A percentile compares a stretch with the other conserved stretches of the same genome.
Conservation (phyloP, 2,797 vertebrate genomes). For the Lagorchestes hirsutus region DNA sequence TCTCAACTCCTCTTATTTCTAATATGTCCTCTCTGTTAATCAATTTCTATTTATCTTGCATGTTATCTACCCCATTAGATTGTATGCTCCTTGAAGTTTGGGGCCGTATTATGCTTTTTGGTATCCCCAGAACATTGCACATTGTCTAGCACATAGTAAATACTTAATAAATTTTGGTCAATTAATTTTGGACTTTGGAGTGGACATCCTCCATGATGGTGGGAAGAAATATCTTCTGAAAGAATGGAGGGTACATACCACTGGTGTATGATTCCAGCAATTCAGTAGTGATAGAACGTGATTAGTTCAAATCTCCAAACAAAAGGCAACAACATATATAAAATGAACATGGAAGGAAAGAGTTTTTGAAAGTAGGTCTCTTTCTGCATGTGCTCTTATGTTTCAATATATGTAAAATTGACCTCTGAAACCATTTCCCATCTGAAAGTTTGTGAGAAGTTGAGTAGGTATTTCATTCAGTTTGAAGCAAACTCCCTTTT, state of each 20-base stretch:
- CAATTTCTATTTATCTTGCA: background rate
- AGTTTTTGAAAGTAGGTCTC: background rate
- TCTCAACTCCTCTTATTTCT: background rate
- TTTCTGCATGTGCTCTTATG: constrained; percentile 47
- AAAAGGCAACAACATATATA: background rate
- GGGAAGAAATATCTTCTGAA: background rate
- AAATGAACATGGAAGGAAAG: constrained; percentile 29
- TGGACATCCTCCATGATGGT: background rate
- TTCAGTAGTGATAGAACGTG: background rate
- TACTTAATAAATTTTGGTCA: constrained; percentile 12
- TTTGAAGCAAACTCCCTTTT: constrained; percentile 48
- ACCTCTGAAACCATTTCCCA: constrained; percentile 55
- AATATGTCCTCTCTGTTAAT: background rate
- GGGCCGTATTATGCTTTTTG: background rate
- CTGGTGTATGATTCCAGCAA: constrained; percentile 7
- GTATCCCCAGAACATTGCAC: background rate
- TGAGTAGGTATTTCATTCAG: constrained; percentile 34
- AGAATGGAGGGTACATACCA: constrained; percentile 14
- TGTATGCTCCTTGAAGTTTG: background rate
- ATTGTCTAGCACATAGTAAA: background rate
- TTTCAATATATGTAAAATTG: constrained; percentile 51
- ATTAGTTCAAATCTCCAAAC: background rate
- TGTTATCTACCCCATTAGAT: background rate
- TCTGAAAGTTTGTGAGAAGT: constrained; percentile 53
- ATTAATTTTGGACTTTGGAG: background rate